phyloP scores from a whole-genome alignment of 2,113 vertebrate genomes.

The Felis chaus region DNA sequence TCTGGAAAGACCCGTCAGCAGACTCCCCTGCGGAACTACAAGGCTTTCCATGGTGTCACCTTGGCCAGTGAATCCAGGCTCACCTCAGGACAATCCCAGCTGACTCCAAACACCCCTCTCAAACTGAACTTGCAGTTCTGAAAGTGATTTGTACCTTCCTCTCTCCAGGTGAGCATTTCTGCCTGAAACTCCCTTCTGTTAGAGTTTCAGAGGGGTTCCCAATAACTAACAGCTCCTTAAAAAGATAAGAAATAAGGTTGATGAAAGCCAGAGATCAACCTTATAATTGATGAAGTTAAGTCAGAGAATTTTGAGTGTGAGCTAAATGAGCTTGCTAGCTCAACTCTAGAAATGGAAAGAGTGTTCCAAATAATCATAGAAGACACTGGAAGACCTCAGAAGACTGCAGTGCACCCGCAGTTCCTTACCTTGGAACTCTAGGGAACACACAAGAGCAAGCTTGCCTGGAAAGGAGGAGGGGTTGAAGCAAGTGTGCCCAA shows the following conservation, averaged over 20 bases:
- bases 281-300: background rate
- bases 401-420: fast-evolving
- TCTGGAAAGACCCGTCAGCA: background rate
- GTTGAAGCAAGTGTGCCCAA: background rate
- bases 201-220: background rate
- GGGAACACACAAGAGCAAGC: background rate
- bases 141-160: background rate
- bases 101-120: background rate
- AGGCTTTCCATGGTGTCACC: background rate
- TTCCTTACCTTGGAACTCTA: background rate
- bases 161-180: background rate
- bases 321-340: background rate
- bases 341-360: background rate
- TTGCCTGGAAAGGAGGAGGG: background rate
- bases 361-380: background rate
- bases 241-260: background rate
- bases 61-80: background rate
- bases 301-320: background rate
- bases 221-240: background rate
- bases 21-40: too few relatives aligned
- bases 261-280: background rate
- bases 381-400: background rate
- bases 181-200: background rate
- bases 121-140: background rate
- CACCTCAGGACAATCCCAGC: background rate